phyloP scores from a whole-genome alignment of 2,797 vertebrate species.

The Uromys caudimaculatus region DNA sequence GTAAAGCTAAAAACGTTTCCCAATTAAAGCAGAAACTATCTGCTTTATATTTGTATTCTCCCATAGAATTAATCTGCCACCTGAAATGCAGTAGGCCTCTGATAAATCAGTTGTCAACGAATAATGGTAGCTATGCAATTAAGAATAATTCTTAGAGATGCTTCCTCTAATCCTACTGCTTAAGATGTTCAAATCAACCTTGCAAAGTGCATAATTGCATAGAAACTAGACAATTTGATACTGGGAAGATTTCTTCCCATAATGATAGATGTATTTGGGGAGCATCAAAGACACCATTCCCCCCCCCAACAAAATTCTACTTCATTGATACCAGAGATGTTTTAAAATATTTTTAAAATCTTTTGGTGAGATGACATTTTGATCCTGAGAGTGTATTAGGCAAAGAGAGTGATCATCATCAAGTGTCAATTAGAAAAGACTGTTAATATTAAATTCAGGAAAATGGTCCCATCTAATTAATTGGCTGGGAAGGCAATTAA shows the following conservation, averaged over 20 bases:
- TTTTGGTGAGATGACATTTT: background rate
- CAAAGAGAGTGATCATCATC: slow-evolving; percentile 5
- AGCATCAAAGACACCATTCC: background rate
- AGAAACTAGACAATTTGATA: slow-evolving; percentile 65
- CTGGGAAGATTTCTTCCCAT: slow-evolving; percentile 41
- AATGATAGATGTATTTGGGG: slow-evolving; percentile 60
- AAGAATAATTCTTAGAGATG: slow-evolving; percentile 64
- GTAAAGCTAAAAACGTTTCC: slow-evolving; percentile 69
- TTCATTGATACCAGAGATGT: slow-evolving; percentile 7
- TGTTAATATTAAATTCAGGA: slow-evolving; percentile 41
- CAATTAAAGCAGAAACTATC: slow-evolving; percentile 55
- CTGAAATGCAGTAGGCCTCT: slow-evolving; percentile 44
- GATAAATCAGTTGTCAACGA: slow-evolving; percentile 71
- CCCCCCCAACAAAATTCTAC: background rate
- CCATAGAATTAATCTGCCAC: slow-evolving; percentile 15
- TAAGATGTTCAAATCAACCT: slow-evolving; percentile 67
- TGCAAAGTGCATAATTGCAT: slow-evolving; percentile 70
- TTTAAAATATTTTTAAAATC: background rate
- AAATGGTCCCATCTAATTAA: slow-evolving; percentile 28
- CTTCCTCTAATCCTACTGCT: slow-evolving; percentile 58
- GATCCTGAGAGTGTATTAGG: background rate
- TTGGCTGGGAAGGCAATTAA: slow-evolving; percentile 39
- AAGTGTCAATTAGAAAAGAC: background rate
- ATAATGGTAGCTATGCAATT: slow-evolving; percentile 70
- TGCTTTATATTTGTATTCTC: slow-evolving; percentile 68